Evolutionary conservation across 2,888 invertebrate species (phyloP), one percentile per base, ranked within the genome.

Genomic region (Meteorus cinctellus): DNA sequence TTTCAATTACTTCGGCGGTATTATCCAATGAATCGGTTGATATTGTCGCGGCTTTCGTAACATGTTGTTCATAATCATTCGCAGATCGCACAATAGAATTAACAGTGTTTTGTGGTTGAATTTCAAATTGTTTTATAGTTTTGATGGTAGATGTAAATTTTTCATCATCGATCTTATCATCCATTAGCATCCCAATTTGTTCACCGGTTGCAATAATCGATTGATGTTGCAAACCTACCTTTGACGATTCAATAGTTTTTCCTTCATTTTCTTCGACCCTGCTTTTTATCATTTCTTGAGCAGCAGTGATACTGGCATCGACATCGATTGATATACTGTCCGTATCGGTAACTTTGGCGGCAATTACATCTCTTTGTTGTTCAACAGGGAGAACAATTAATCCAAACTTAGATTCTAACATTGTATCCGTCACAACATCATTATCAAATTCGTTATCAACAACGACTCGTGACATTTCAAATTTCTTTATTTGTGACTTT

Each of bases 401-500:
- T n/a, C 66, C 41, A 24, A 55, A 16, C 36, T 29, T 16, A 60
- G 24, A 60, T 16, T 71, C 71, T 4, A 69, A 14, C 12, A 12
- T 29, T 19, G 16, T 27, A 34, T 60, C 70, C 10, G 65, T 67
- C 1, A 59, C 72, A 24, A 74, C n/a, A 4, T 16, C 48, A 48
- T 48, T 48, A n/a, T 16, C 19, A 29, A 29, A 31, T 63, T 63
- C 71, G 0, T 55, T 68, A 41, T 77, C 77, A 2, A 77, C 66
- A 72, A 70, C 34, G 5, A 34, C 81, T 77, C 87, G 86, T 0
- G 88, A 86, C 14, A 86, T 77, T 70, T 89, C 89, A 75, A 89
- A 89, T 70, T 89, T 89, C 73, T 89, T 89, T n/a, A 89, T 89
- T 71, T 89, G 89, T 2, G 86, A 88, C 36, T 89, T 89, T 65